A percentile compares a stretch with the other conserved stretches of the same genome.
phyloP scores from a whole-genome alignment of 2,888 invertebrate species.

The Teinopalpus imperialis region DNA sequence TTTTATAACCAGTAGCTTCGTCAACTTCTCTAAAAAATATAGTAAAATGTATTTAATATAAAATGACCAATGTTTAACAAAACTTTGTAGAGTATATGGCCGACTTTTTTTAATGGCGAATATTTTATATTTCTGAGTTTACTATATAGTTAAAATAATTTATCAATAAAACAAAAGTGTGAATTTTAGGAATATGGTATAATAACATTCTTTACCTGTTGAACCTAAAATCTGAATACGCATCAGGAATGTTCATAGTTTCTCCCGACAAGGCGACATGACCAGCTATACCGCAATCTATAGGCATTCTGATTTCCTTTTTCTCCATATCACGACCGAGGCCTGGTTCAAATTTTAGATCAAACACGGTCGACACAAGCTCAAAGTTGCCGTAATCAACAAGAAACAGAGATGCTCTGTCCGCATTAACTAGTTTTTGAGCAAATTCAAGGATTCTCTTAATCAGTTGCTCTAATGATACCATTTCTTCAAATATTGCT shows the following conservation, averaged over 20 bases:
- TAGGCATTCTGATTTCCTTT: conserved; percentile 85
- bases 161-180: too few relatives aligned
- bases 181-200: too few relatives aligned
- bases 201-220: conserved; percentile 56
- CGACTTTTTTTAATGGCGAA: too few relatives aligned
- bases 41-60: too few relatives aligned
- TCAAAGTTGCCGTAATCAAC: conserved; percentile 88
- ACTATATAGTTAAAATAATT: too few relatives aligned
- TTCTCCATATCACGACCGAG: conserved; percentile 52
- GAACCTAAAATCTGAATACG: conserved; percentile 89
- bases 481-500: conserved; percentile 94
- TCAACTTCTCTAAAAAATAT: conserved; percentile 81
- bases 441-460: conserved; percentile 93
- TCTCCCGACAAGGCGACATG: conserved; percentile 91
- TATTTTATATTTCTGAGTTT: too few relatives aligned
- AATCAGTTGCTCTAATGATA: conserved; percentile 90
- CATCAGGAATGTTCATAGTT: conserved; percentile 90
- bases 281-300: conserved; percentile 91
- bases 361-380: conserved; percentile 92
- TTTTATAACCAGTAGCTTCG: conserved; percentile 85
- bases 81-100: too few relatives aligned
- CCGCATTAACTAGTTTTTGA: conserved; percentile 90
- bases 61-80: too few relatives aligned
- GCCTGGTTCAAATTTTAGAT: conserved; percentile 71
- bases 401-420: conserved; percentile 91